phyloP scores from a whole-genome alignment of 2,888 invertebrate genomes.

The Mythimna ferrago region DNA sequence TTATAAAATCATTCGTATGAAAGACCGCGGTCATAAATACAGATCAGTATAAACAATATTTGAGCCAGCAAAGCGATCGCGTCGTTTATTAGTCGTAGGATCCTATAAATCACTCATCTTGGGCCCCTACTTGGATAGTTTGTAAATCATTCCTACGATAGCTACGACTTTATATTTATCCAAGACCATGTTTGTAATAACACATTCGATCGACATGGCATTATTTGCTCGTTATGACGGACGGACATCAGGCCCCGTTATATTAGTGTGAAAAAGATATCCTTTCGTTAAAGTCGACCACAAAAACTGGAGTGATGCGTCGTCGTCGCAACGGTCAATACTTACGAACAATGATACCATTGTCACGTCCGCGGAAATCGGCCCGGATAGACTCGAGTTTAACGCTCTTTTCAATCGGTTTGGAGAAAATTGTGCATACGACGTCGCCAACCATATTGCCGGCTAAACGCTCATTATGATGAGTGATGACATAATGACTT shows the following conservation, averaged over 20 bases:
- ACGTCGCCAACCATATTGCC: constrained; percentile 33
- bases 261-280: constrained; percentile 30
- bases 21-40: constrained; percentile 35
- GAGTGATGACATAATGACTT: constrained; percentile 74
- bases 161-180: constrained; percentile 64
- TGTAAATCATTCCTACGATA: constrained; percentile 75
- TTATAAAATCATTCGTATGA: constrained; percentile 18
- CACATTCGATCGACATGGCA: constrained; percentile 55
- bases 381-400: constrained; percentile 69
- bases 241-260: constrained; percentile 50
- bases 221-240: constrained; percentile 30
- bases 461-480: constrained; percentile 63
- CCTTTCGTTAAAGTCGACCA: constrained; percentile 18
- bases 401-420: constrained; percentile 70
- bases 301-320: constrained; percentile 41
- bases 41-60: constrained; percentile 51
- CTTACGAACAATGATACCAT: constrained; percentile 78
- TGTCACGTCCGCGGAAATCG: constrained; percentile 80
- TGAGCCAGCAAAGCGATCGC: constrained; percentile 54
- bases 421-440: constrained; percentile 73
- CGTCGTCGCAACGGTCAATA: constrained; percentile 54
- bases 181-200: constrained; percentile 58
- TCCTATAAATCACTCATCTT: constrained; percentile 78
- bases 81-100: constrained; percentile 70
- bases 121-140: constrained; percentile 72